Evolutionary conservation across 2,113 vertebrate genomes (phyloP).

Genomic region (Actenoides lindsayi): DNA sequence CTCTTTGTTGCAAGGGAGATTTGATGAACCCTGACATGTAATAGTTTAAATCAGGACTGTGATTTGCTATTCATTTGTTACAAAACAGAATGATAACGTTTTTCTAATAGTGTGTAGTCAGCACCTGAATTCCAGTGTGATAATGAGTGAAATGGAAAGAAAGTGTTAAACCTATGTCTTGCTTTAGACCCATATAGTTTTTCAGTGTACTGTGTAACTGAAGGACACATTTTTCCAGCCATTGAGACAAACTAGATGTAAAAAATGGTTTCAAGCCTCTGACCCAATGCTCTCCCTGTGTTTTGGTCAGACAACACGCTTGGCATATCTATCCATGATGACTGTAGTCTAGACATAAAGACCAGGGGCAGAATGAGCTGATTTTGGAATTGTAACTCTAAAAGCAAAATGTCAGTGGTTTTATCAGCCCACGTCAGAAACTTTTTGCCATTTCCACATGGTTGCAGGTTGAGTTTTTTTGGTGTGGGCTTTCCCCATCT

Average conservation of each 20-base stretch:
- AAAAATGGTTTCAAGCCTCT: neutral
- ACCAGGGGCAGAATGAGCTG: neutral
- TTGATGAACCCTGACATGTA: neutral
- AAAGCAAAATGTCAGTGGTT: conserved; percentile 5
- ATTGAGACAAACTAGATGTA: neutral
- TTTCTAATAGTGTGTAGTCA: neutral
- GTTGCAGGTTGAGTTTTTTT: neutral
- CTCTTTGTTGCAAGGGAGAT: neutral
- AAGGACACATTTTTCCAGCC: neutral
- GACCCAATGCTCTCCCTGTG: neutral
- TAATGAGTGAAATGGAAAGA: neutral
- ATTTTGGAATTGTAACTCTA: neutral
- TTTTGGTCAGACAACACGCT: neutral
- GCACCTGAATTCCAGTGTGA: neutral
- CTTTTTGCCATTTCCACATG: neutral
- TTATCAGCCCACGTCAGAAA: neutral
- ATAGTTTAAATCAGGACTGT: neutral
- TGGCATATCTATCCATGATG: neutral
- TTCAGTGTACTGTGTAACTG: neutral
- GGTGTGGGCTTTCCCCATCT: neutral
- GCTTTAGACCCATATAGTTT: neutral
- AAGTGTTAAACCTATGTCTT: neutral
- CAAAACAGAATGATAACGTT: neutral
- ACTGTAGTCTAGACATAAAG: neutral
- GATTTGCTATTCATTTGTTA: neutral